phyloP scores from a whole-genome alignment of 1,140 invertebrate species.

The Nomia melanderi region DNA sequence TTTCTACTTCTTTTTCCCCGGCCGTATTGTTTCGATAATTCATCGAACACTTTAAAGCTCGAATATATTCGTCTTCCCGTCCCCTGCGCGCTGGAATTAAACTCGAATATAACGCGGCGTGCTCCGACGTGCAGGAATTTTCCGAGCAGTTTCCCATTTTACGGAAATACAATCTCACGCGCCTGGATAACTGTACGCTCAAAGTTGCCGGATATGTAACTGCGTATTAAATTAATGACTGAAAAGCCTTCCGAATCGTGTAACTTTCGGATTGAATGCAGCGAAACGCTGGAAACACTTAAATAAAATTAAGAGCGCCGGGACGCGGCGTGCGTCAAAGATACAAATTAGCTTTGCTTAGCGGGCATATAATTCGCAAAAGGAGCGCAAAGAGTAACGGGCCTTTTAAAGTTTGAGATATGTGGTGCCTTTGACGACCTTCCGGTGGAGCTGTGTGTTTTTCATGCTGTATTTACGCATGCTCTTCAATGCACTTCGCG shows the following conservation, averaged over 20 bases:
- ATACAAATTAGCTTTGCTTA: conserved; percentile 22
- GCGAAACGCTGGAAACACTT: no score
- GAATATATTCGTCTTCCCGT: not conserved
- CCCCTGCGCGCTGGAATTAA: not conserved
- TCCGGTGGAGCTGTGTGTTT: not conserved
- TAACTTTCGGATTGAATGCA: no score
- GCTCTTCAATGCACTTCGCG: not conserved
- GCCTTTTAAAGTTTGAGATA: not conserved
- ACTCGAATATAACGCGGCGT: no score
- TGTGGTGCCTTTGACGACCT: not conserved
- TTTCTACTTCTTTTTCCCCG: no score
- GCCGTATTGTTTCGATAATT: conserved; percentile 32
- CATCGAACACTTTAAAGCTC: not conserved
- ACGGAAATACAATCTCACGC: no score
- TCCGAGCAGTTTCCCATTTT: no score
- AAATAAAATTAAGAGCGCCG: not conserved
- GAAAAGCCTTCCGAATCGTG: no score
- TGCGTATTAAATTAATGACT: no score
- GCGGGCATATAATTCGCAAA: not conserved
- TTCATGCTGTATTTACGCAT: not conserved
- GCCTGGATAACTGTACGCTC: no score
- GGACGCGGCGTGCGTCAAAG: not conserved
- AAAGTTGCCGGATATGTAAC: no score
- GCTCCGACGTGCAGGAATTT: no score
- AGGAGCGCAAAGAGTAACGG: not conserved